A percentile compares a stretch with the other conserved stretches of the same genome.
Conservation (phyloP, 2,888 invertebrate genomes). For the Leptopterna dolabrata region DNA sequence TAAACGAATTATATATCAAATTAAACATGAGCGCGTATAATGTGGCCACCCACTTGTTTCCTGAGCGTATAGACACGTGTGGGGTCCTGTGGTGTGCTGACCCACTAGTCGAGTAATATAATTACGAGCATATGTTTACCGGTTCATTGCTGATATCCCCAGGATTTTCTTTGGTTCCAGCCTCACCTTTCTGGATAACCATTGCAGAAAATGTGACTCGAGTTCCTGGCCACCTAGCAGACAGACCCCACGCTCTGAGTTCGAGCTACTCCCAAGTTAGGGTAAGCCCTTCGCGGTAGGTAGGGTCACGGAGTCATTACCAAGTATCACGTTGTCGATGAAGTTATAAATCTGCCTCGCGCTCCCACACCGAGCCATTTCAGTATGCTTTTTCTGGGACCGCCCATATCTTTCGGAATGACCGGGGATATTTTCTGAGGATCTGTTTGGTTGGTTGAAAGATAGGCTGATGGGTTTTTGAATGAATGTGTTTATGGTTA, state of each 20-base stretch:
- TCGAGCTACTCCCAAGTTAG: conserved; percentile 26
- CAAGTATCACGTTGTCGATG: conserved; percentile 53
- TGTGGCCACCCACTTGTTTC: too few species aligned
- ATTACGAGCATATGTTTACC: too few species aligned
- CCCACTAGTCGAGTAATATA: too few species aligned
- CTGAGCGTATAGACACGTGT: too few species aligned
- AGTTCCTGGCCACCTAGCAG: background rate
- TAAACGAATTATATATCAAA: too few species aligned
- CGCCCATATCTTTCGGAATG: background rate
- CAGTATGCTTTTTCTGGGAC: background rate
- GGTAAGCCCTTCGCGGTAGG: conserved; percentile 41
- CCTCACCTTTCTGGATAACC: background rate
- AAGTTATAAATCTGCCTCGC: conserved; percentile 46
- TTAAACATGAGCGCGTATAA: too few species aligned
- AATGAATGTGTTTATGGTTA: background rate
- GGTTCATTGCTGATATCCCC: background rate
- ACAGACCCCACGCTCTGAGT: background rate
- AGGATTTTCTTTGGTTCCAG: background rate
- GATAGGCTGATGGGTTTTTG: too few species aligned
- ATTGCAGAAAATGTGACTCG: conserved; percentile 11
- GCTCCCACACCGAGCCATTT: background rate
- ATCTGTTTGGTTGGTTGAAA: background rate
- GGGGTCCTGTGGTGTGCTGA: too few species aligned
- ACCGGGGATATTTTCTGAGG: background rate
- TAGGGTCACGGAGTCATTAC: conserved; percentile 50